Evolutionary conservation across 37 sponge, comb jelly and placozoan species (phyloP).

Genomic region (Chondrosia reniformis): DNA sequence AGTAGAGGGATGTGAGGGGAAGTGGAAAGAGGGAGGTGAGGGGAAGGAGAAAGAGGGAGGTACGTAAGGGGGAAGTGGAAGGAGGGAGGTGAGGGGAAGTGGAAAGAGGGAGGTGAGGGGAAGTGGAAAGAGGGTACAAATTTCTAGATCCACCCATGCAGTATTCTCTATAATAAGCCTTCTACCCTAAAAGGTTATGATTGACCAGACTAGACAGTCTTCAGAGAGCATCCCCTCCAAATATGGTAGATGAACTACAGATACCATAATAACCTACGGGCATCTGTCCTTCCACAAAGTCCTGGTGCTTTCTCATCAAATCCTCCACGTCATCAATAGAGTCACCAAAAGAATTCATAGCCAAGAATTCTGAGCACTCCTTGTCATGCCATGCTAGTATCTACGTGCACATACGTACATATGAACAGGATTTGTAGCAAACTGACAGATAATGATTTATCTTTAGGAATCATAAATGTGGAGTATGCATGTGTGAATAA

Average conservation of each 20-base stretch:
- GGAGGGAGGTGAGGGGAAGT: background rate
- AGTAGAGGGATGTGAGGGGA: background rate
- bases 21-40: background rate
- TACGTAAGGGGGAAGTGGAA: background rate
- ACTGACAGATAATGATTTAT: no score
- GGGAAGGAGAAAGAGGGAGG: background rate
- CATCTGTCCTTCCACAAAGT: slow-evolving; percentile 26
- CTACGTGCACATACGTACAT: background rate
- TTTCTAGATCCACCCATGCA: background rate
- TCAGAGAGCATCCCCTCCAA: background rate
- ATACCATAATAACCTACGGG: slow-evolving; percentile 3
- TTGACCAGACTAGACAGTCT: background rate
- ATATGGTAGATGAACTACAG: no score
- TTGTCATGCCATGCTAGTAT: slow-evolving; percentile 3
- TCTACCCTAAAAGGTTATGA: background rate
- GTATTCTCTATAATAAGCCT: background rate
- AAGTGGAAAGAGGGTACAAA: background rate
- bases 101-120: background rate
- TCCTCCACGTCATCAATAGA: slow-evolving; percentile 19
- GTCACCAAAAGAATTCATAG: slow-evolving; percentile 10
- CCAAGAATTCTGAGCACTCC: slow-evolving; percentile 4
- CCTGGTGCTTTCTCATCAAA: slow-evolving; percentile 5
- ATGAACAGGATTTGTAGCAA: background rate
- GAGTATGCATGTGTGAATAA: no score
- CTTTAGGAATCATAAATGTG: no score